A percentile compares a stretch with the other conserved stretches of the same genome.
These are phyloP conservation scores for Gasteruption jaculator DNA, from an alignment of 2,888 invertebrate genomes.

Conservation along the genomic window DNA sequence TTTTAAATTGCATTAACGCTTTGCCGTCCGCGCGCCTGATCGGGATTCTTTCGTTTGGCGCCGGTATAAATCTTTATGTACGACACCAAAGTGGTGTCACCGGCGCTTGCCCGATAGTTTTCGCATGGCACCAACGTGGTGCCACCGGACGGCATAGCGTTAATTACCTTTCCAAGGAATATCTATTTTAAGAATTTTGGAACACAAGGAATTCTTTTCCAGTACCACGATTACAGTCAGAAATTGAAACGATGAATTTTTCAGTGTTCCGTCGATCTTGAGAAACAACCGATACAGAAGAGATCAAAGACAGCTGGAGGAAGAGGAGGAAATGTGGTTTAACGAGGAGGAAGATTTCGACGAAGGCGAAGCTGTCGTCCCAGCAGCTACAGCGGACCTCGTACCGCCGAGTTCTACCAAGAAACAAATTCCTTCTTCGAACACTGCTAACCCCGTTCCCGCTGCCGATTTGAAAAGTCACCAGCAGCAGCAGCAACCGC, in stretches of 20 bases:
- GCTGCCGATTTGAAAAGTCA: constrained; percentile 43
- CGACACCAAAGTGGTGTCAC: too few species aligned
- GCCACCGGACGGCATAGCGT: too few species aligned
- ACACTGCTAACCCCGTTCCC: constrained; percentile 37
- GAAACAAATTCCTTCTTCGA: constrained; percentile 42
- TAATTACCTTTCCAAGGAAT: too few species aligned
- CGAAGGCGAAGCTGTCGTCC: constrained; percentile 65
- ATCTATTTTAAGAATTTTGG: too few species aligned
- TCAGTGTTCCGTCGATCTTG: constrained; percentile 75
- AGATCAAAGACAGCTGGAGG: constrained; percentile 90
- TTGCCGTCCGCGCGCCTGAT: too few species aligned
- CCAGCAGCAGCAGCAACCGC: constrained; percentile 41
- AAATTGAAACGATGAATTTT: constrained; percentile 25
- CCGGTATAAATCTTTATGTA: too few species aligned
- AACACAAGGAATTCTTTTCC: neutral
- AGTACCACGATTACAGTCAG: neutral
- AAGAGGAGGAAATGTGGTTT: constrained; percentile 99
- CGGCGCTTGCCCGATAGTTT: too few species aligned
- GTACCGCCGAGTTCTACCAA: constrained; percentile 47
- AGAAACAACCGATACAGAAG: constrained; percentile 79
- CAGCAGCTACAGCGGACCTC: constrained; percentile 48
- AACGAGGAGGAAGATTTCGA: constrained; percentile 94
- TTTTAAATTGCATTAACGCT: too few species aligned
- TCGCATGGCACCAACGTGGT: too few species aligned
- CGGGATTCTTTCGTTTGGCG: too few species aligned